Conservation (phyloP, 2,888 invertebrate species). For the Yponomeuta sedellus region DNA sequence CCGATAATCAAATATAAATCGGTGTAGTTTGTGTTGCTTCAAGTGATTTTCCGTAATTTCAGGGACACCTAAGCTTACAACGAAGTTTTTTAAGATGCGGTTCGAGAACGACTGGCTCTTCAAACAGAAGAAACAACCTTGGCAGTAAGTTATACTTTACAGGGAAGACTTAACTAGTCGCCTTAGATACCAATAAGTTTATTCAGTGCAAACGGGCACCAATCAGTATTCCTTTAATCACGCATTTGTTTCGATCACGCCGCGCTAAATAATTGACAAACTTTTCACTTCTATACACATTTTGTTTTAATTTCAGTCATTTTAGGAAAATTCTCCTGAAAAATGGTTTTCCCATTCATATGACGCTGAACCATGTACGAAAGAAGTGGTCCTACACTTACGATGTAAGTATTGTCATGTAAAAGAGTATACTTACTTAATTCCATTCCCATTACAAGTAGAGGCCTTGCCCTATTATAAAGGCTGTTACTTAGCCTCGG, state of each 20-base stretch:
- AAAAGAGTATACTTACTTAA: background rate
- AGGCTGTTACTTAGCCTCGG: too few relatives aligned
- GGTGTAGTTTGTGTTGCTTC: background rate
- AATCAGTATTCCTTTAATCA: background rate
- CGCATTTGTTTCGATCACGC: too few relatives aligned
- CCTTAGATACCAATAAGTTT: background rate
- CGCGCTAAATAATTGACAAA: too few relatives aligned
- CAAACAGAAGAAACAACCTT: conserved; percentile 64
- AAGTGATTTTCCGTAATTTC: conserved; percentile 24
- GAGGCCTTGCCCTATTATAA: too few relatives aligned
- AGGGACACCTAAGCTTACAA: conserved; percentile 62
- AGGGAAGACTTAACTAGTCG: background rate
- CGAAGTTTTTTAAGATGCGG: conserved; percentile 52
- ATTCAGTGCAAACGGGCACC: background rate
- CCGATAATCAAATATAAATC: background rate
- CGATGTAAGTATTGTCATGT: conserved; percentile 48
- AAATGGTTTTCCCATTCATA: conserved; percentile 62
- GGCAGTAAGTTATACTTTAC: conserved; percentile 46
- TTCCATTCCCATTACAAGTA: too few relatives aligned
- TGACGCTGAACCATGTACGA: conserved; percentile 60
- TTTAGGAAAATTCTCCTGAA: conserved; percentile 57
- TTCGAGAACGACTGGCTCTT: conserved; percentile 64
- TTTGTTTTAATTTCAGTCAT: conserved; percentile 36
- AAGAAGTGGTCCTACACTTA: conserved; percentile 69
- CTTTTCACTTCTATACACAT: background rate